Conservation (phyloP, 2,888 invertebrate species). For the Plebejus argus region DNA sequence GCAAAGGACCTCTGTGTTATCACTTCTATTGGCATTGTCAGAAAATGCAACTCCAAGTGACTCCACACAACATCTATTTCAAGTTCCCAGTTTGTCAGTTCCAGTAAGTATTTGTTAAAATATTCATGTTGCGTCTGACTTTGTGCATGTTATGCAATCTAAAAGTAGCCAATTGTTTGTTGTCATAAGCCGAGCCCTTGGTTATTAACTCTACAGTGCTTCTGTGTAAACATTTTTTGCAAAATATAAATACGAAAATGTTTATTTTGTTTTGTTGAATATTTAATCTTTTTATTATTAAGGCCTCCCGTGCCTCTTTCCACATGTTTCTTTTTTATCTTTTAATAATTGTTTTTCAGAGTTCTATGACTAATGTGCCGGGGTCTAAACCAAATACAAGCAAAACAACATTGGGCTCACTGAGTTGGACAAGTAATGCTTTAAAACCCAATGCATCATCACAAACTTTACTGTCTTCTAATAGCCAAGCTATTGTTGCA, state of each 20-base stretch:
- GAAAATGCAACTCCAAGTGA: slow-evolving; percentile 59
- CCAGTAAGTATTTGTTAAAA: slow-evolving; percentile 52
- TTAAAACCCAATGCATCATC: slow-evolving; percentile 59
- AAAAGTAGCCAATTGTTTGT: neutral
- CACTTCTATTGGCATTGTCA: slow-evolving; percentile 72
- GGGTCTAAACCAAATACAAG: slow-evolving; percentile 59
- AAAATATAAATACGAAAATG: neutral
- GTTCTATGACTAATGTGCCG: slow-evolving; percentile 53
- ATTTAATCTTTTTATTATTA: too few relatives aligned
- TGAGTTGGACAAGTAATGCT: slow-evolving; percentile 58
- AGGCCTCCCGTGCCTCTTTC: too few relatives aligned
- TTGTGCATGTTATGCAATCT: neutral
- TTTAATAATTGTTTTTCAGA: slow-evolving; percentile 48
- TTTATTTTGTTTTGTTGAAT: too few relatives aligned
- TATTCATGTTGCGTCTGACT: neutral
- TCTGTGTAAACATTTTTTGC: neutral
- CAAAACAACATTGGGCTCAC: slow-evolving; percentile 66
- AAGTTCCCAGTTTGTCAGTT: slow-evolving; percentile 59
- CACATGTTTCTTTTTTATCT: too few relatives aligned
- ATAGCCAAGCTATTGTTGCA: slow-evolving; percentile 59
- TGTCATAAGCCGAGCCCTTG: neutral
- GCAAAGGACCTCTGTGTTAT: slow-evolving; percentile 81
- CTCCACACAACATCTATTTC: slow-evolving; percentile 69
- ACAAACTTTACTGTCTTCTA: slow-evolving; percentile 63
- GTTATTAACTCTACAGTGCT: neutral